Base-by-base conservation (phyloP, 2,888 invertebrate species). In the Ormyrus pomaceus region DNA sequence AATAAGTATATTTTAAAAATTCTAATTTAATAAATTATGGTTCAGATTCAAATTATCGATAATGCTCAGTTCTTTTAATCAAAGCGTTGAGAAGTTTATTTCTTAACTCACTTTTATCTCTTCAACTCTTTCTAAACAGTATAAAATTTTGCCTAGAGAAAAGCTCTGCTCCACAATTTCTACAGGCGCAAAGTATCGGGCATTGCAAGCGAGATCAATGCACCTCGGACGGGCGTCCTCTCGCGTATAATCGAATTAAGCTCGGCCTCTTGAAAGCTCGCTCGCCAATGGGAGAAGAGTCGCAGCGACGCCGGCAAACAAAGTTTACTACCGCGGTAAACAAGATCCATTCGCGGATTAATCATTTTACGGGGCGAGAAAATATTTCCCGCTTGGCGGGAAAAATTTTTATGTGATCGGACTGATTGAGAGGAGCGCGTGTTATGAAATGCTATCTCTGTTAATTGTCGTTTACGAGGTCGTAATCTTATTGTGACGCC, bases 361-460 rank as follows among this genome's bases (percentile, higher is more conserved):
- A 80, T 80, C 72, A 80, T 71, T 79, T 75, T 75, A 79, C 75
- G 75, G 59, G 58, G 19, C 2, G 45, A 8, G 34, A 58, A 34
- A n/a, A 46, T 48, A 71, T 34, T 46, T 11, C 48, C n/a, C 45
- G 58, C 53, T 19, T 51, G 61, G 9, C 55, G 48, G n/a, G 5
- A 46, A 45, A 13, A 34, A 74, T 51, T 74, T 76, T 79, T 79
- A 70, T 61, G 56, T 19, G 76, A 80, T 80, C 56, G 62, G 34
- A 53, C 19, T 55, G 65, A 78, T 78, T 55, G 78, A 61, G 55
- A 19, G 58, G 50, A 71, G n/a, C 50, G 59, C 34, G 34, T 19
- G 53, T 66, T 79, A 79, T 80, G 76, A 80, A 76, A 80, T 72
- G 72, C 72, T 76, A 72, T 58, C 61, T 56, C 68, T 79, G 74